Evolutionary conservation across 2,888 invertebrate genomes (phyloP), one percentile per base, ranked within the genome.

Genomic region (Periphyllus acericola): DNA sequence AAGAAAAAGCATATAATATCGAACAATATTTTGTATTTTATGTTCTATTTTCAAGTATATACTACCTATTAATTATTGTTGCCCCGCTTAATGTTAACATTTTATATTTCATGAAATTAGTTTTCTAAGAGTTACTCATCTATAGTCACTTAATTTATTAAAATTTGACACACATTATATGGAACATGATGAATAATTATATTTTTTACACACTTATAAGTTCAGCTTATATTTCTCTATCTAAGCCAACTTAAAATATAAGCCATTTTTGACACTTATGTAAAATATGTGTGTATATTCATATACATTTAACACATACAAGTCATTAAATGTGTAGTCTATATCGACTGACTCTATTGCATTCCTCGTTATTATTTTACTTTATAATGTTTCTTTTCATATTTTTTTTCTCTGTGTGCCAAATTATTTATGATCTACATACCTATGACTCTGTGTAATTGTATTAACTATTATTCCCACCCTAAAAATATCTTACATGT

Each of bases 401-500:
- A 36, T 9, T 52, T 55, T 55, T 55, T 55, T 55, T 60, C 6
- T 60, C 0, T 75, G 40, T 66, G 84, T 85, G 84, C 84, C 84
- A 85, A 85, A 85, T 52, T 85, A 85, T 52, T 68, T 60, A 75
- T 66, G n/a, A 83, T 75, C 29, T 75, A 40, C 6, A 55, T 60
- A 66, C 36, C 21, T 11, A 60, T 76, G 32, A 76, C 19, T 25
- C 66, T 46, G n/a, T 84, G 2, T 76, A n/a, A 46, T 52, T 17
- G 17, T 76, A 66, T 68, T 19, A 46, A 68, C 29, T 74, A 60
- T 68, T 25, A 66, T 40, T 40, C n/a, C 25, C 14, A 3, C 82
- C 9, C 46, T 46, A 32, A 9, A n/a, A 78, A n/a, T 40, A 40
- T 66, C 21, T 52, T 82, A 32, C 19, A 21, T 75, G 8, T 14